phyloP scores from a whole-genome alignment of 2,797 vertebrate genomes.

The Allenopithecus nigroviridis region DNA sequence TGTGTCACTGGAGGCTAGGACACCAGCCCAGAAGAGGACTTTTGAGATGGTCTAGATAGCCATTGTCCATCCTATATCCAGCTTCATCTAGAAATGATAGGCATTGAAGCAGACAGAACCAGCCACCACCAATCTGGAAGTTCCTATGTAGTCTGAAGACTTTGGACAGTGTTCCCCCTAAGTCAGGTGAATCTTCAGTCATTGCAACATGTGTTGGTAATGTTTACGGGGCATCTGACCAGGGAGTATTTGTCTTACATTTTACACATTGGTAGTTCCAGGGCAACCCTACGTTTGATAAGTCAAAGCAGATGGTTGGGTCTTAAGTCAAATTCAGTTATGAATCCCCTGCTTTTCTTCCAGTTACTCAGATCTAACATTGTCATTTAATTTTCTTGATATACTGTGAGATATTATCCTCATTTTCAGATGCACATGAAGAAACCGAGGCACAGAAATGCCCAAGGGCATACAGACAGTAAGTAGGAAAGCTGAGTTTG shows the following conservation, averaged over 20 bases:
- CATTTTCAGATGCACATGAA: not conserved
- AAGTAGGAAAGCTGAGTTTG: not conserved
- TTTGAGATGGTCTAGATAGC: not conserved
- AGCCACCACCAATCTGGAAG: not conserved
- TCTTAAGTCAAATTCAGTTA: not conserved
- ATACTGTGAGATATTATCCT: not conserved
- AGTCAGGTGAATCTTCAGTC: not conserved
- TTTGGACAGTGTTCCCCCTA: not conserved
- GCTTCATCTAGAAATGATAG: not conserved
- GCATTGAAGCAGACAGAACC: not conserved
- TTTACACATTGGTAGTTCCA: not conserved
- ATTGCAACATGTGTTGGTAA: not conserved
- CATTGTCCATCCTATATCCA: not conserved
- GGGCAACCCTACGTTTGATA: not conserved
- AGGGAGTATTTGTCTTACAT: not conserved
- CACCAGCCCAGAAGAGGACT: not conserved
- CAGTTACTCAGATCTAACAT: not conserved
- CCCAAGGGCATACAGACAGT: not conserved
- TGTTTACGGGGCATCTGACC: not conserved
- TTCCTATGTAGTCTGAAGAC: not conserved
- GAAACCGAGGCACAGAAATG: not conserved
- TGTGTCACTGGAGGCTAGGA: not conserved
- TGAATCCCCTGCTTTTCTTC: not conserved
- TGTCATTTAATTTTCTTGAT: not conserved
- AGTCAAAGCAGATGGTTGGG: not conserved